Percentiles rank a stretch among this genome's conserved stretches.
Conservation (phyloP, 2,797 vertebrate species). For the Amniataba percoides region DNA sequence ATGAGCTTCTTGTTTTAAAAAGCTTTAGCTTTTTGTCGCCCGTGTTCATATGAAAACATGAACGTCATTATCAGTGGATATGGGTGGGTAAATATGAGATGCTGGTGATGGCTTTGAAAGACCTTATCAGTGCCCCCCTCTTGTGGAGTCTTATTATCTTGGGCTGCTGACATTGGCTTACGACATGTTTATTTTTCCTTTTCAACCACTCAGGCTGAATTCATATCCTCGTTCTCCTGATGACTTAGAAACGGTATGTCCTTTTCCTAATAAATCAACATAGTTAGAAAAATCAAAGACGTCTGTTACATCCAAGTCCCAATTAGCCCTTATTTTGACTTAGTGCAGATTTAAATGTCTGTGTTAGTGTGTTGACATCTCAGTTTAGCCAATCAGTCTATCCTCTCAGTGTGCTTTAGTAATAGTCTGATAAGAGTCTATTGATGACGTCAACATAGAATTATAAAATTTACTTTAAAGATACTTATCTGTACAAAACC, state of each 20-base stretch:
- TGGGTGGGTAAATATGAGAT: not conserved
- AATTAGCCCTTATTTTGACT: too few species aligned
- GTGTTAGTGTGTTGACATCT: too few species aligned
- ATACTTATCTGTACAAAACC: not conserved
- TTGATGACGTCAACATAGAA: not conserved
- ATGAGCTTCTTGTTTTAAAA: not conserved
- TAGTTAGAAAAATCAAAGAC: too few species aligned
- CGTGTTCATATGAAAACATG: not conserved
- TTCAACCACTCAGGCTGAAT: not conserved
- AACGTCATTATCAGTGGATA: not conserved
- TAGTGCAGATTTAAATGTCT: too few species aligned
- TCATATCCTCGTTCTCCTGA: not conserved
- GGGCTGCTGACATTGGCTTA: not conserved
- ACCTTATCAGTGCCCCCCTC: not conserved
- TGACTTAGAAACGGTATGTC: too few species aligned
- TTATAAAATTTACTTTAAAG: not conserved
- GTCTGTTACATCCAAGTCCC: too few species aligned
- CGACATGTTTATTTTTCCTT: not conserved
- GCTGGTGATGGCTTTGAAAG: not conserved
- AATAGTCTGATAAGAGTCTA: not conserved
- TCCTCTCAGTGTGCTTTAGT: not conserved
- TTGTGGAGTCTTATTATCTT: not conserved
- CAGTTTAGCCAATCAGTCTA: too few species aligned
- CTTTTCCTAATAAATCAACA: too few species aligned
- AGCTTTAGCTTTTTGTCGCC: not conserved